phyloP scores from a whole-genome alignment of 2,888 invertebrate genomes.

The Cephus nigrinus region DNA sequence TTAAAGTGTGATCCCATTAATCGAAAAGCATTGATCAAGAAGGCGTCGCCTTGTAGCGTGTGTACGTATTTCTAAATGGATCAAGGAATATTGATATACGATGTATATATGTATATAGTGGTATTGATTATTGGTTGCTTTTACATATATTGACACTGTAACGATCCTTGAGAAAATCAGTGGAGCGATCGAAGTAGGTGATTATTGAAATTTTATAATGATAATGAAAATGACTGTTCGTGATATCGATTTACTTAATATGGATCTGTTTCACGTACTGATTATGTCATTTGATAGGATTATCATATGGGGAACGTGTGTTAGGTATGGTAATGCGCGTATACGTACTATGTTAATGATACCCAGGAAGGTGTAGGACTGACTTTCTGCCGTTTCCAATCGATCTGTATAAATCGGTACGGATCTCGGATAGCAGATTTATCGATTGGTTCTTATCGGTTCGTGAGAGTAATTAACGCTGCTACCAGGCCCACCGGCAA shows the following conservation, averaged over 20 bases:
- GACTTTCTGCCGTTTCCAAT: neutral
- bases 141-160: neutral
- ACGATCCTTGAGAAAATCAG: neutral
- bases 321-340: too few relatives aligned
- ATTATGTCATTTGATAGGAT: neutral
- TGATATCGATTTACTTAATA: neutral
- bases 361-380: neutral
- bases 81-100: neutral
- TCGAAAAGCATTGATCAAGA: slow-evolving; percentile 25
- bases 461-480: slow-evolving; percentile 41
- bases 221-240: neutral
- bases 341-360: neutral
- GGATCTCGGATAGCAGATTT: slow-evolving; percentile 20
- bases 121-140: neutral
- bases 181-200: neutral
- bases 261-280: neutral
- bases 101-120: too few relatives aligned
- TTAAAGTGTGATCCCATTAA: slow-evolving; percentile 24
- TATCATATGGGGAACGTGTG: too few relatives aligned
- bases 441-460: slow-evolving; percentile 33
- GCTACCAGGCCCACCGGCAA: slow-evolving; percentile 34
- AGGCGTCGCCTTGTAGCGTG: neutral
- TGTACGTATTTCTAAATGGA: neutral
- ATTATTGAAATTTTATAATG: neutral
- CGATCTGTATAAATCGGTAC: slow-evolving; percentile 21